phyloP scores from a whole-genome alignment of 1,140 invertebrate species.

The Glomeris maerens region DNA sequence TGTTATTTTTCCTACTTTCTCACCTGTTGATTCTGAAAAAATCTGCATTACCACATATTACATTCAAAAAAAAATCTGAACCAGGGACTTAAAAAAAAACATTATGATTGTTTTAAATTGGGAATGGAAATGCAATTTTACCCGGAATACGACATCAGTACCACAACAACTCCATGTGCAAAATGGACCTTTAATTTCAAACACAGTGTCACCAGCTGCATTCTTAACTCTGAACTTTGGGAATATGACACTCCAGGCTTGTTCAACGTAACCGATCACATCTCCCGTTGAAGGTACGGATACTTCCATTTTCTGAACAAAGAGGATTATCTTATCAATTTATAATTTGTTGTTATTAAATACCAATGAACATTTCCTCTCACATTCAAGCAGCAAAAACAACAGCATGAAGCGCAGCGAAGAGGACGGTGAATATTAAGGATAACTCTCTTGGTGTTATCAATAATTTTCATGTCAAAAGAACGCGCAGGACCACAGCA shows the following conservation, averaged over 20 bases:
- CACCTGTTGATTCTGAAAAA: slow-evolving; percentile 19
- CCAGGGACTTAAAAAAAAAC: slow-evolving; percentile 32
- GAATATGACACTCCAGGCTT: too few relatives aligned
- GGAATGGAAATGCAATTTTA: slow-evolving; percentile 17
- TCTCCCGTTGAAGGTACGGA: slow-evolving; percentile 52
- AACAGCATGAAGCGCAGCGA: slow-evolving; percentile 60
- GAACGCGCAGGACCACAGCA: slow-evolving; percentile 39
- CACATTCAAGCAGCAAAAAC: slow-evolving; percentile 71
- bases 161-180: slow-evolving; percentile 65
- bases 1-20: slow-evolving; percentile 31
- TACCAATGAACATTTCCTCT: background rate
- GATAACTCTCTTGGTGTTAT: slow-evolving; percentile 59
- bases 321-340: background rate
- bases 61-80: too few relatives aligned
- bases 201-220: slow-evolving; percentile 53
- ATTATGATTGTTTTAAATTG: background rate
- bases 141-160: slow-evolving; percentile 57
- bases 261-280: slow-evolving; percentile 58
- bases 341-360: too few relatives aligned
- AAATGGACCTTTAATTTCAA: slow-evolving; percentile 69
- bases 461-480: slow-evolving; percentile 74
- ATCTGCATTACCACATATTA: slow-evolving; percentile 8
- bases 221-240: slow-evolving; percentile 64
- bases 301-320: slow-evolving; percentile 46
- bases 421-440: slow-evolving; percentile 58